phyloP scores from a whole-genome alignment of 2,797 vertebrate genomes.

The Tiaroga cobitis region DNA sequence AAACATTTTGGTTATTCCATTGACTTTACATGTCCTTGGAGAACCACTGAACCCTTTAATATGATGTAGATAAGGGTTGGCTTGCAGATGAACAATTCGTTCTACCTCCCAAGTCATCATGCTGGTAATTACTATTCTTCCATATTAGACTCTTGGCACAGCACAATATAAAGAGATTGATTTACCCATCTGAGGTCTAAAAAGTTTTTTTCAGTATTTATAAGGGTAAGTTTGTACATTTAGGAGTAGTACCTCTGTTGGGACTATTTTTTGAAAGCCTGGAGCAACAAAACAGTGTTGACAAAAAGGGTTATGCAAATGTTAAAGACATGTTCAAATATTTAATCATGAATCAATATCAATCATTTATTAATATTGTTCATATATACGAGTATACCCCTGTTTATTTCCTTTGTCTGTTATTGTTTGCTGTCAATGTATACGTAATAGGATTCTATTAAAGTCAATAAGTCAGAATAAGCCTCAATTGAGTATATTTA shows the following conservation, averaged over 20 bases:
- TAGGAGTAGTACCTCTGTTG: background rate
- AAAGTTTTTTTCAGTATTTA: conserved; percentile 2
- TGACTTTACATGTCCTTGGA: conserved; percentile 56
- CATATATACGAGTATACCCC: background rate
- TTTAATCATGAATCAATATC: background rate
- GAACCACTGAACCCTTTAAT: conserved; percentile 50
- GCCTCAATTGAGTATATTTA: no score
- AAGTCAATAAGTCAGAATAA: no score
- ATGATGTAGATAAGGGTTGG: conserved; percentile 54
- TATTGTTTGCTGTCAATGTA: background rate
- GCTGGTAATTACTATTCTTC: conserved; percentile 38
- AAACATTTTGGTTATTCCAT: conserved; percentile 45
- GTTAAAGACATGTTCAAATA: conserved; percentile 30
- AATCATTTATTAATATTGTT: background rate
- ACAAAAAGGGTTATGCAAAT: background rate
- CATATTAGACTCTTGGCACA: conserved; percentile 45
- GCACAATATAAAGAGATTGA: conserved; percentile 40
- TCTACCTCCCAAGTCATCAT: conserved; percentile 52
- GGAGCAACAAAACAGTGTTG: background rate
- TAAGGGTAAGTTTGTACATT: conserved; percentile 11
- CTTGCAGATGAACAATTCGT: conserved; percentile 49
- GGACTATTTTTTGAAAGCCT: background rate
- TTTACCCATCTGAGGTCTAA: conserved; percentile 31
- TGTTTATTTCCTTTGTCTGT: background rate
- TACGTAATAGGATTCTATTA: no score